Conservation (phyloP, 1,140 invertebrate genomes). For the Ceratina calcarata region DNA sequence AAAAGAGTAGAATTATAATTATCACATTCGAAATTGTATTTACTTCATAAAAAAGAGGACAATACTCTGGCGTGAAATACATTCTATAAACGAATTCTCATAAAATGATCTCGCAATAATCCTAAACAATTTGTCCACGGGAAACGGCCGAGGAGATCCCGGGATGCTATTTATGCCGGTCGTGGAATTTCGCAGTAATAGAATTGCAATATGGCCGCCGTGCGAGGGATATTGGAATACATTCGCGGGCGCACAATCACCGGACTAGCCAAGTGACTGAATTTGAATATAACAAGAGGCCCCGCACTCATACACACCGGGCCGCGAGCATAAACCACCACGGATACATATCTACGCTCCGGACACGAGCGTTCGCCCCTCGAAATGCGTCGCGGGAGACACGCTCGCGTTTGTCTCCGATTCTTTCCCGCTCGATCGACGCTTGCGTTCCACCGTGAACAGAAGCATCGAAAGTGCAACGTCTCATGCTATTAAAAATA, state of each 20-base stretch:
- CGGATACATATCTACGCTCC: conserved; percentile 74
- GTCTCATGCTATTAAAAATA: no score
- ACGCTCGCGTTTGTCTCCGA: conserved; percentile 20
- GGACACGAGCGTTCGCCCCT: conserved; percentile 40
- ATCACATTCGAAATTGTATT: no score
- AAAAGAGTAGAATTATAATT: no score
- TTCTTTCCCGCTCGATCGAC: not conserved
- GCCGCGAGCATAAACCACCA: conserved; percentile 67
- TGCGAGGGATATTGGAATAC: conserved; percentile 67
- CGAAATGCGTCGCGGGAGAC: conserved; percentile 40
- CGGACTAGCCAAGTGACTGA: conserved; percentile 74
- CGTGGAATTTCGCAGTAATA: conserved; percentile 68
- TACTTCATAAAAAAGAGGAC: no score
- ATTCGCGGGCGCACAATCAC: conserved; percentile 73
- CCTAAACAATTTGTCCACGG: conserved; percentile 46
- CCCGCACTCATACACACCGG: conserved; percentile 67
- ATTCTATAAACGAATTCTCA: not conserved
- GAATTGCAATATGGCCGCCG: conserved; percentile 54
- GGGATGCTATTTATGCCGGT: conserved; percentile 54
- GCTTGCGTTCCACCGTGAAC: no score
- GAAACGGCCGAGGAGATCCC: conserved; percentile 42
- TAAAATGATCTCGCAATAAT: conserved; percentile 58
- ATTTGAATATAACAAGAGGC: conserved; percentile 78
- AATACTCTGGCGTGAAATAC: no score
- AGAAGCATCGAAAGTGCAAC: no score